These are phyloP conservation scores for Lepilemur septentrionalis DNA, from an alignment of 2,797 vertebrate genomes.

Conservation along the genomic window DNA sequence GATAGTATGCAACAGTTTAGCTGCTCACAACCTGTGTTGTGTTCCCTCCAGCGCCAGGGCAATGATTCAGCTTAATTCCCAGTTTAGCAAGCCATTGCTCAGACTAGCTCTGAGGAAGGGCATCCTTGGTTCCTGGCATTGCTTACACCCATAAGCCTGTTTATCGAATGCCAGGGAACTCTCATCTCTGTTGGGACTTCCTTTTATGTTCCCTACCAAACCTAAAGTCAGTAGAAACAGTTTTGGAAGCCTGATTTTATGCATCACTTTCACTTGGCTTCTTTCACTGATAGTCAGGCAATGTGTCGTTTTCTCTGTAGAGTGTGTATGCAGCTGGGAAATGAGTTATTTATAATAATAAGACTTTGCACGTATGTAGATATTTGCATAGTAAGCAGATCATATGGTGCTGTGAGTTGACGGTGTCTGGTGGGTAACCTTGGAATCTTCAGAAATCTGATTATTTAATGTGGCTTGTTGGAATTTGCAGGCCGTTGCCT, in stretches of 20 bases:
- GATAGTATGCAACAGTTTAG: accelerated
- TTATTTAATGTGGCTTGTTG: constrained; percentile 38
- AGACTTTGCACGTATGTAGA: constrained; percentile 37
- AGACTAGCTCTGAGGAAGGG: neutral
- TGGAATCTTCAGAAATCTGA: neutral
- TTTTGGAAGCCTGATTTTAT: constrained; percentile 3
- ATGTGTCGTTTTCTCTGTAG: constrained; percentile 81
- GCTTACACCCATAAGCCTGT: no score
- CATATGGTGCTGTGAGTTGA: constrained; percentile 63
- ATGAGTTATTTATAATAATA: constrained; percentile 79
- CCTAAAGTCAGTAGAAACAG: neutral
- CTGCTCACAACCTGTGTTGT: neutral
- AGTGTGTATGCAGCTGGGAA: constrained; percentile 73
- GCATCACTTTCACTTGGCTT: constrained; percentile 34
- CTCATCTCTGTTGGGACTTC: neutral
- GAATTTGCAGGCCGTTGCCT: neutral
- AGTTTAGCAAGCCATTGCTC: neutral
- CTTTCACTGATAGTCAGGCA: constrained; percentile 79
- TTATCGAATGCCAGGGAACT: neutral
- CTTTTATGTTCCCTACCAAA: neutral
- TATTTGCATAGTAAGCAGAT: constrained; percentile 82
- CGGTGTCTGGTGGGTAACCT: constrained; percentile 17
- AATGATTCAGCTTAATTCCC: neutral
- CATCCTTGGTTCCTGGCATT: neutral
- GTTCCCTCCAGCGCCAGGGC: neutral